These are phyloP conservation scores for Anastrepha obliqua DNA, from an alignment of 1,140 invertebrate species.

Conservation along the genomic window DNA sequence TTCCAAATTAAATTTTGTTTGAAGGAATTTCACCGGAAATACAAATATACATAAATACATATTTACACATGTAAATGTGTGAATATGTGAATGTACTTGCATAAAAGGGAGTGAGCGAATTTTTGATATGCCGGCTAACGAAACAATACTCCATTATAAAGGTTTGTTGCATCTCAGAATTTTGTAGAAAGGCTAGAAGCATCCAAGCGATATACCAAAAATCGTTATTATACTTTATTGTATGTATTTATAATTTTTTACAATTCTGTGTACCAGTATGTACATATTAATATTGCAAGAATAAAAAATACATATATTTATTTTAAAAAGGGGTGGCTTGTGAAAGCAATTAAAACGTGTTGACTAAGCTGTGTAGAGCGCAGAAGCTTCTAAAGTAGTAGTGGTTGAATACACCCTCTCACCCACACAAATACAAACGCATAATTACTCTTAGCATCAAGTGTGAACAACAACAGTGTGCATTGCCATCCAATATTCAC, in stretches of 20 bases:
- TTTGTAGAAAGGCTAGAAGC: slow-evolving; percentile 4
- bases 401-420: not conserved
- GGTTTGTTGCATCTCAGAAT: slow-evolving; percentile 28
- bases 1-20: slow-evolving; percentile 36
- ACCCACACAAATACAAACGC: not conserved
- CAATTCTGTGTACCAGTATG: not conserved
- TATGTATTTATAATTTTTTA: slow-evolving; percentile 27
- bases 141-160: slow-evolving; percentile 21
- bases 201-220: slow-evolving; percentile 23
- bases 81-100: not conserved
- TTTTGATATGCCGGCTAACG: slow-evolving; percentile 36
- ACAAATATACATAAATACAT: not conserved
- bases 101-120: not conserved
- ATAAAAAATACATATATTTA: slow-evolving; percentile 9
- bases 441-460: not conserved
- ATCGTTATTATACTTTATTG: slow-evolving; percentile 32
- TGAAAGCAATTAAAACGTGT: slow-evolving; percentile 51
- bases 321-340: slow-evolving; percentile 39
- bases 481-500: not conserved
- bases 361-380: slow-evolving; percentile 33
- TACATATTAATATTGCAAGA: slow-evolving; percentile 13
- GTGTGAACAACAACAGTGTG: not conserved
- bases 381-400: slow-evolving; percentile 28
- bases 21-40: slow-evolving; percentile 41
- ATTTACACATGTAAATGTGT: not conserved